A percentile compares a stretch with the other conserved stretches of the same genome.
phyloP scores from a whole-genome alignment of 2,113 vertebrate species.

The Salvelinus sp. region DNA sequence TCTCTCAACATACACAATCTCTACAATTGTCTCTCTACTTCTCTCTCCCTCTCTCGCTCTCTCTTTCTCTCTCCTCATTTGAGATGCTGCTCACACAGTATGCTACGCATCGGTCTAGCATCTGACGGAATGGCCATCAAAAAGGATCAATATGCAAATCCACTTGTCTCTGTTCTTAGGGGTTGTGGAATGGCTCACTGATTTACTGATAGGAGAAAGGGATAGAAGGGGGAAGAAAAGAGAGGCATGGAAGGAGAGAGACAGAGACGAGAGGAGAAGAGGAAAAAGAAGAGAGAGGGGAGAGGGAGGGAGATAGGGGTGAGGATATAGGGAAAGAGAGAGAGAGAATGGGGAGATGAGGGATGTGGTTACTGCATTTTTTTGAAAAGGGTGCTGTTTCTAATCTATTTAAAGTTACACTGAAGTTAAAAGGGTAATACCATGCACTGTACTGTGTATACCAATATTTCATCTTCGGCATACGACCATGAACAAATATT shows the following conservation, averaged over 20 bases:
- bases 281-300: not conserved
- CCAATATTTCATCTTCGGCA: too few species aligned
- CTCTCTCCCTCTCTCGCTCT: conserved; percentile 2
- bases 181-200: conserved; percentile 23
- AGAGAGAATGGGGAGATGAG: not conserved
- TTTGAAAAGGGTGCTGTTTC: too few species aligned
- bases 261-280: not conserved
- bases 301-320: not conserved
- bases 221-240: conserved; percentile 8
- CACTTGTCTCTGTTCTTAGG: conserved; percentile 1
- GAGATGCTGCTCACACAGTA: conserved; percentile 77
- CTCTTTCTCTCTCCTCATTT: conserved; percentile 63
- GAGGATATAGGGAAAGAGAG: not conserved
- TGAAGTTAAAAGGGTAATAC: too few species aligned
- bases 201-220: conserved; percentile 13
- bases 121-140: conserved; percentile 52
- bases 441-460: too few species aligned
- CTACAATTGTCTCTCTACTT: conserved; percentile 8
- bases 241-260: conserved; percentile 6
- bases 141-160: conserved; percentile 67
- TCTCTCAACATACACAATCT: not conserved
- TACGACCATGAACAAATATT: too few species aligned
- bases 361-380: too few species aligned
- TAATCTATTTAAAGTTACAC: too few species aligned
- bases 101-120: conserved; percentile 56